Conservation (phyloP, 2,888 invertebrate species). For the Monopis laevigella region DNA sequence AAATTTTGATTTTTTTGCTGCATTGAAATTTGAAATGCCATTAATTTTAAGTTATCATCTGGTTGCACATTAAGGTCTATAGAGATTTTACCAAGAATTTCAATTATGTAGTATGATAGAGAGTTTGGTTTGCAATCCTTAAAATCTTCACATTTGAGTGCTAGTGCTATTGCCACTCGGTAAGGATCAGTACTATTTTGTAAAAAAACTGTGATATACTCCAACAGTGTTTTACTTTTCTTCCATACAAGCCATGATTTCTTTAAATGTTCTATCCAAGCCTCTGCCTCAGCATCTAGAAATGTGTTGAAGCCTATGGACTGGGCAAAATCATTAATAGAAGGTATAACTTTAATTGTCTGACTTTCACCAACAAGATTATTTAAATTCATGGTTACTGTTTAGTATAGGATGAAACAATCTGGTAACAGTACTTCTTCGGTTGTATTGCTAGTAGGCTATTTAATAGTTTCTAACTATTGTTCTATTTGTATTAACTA, state of each 20-base stretch:
- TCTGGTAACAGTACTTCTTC: too few relatives aligned
- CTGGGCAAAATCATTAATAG: slow-evolving; percentile 47
- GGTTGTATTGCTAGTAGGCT: too few relatives aligned
- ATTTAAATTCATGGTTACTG: slow-evolving; percentile 35
- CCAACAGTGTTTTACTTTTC: slow-evolving; percentile 59
- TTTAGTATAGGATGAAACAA: too few relatives aligned
- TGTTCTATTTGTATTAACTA: too few relatives aligned
- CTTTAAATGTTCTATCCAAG: slow-evolving; percentile 54
- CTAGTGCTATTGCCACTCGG: slow-evolving; percentile 64
- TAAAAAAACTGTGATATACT: slow-evolving; percentile 55
- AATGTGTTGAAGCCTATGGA: slow-evolving; percentile 46
- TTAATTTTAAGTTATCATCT: slow-evolving; percentile 69
- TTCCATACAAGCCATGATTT: slow-evolving; percentile 61
- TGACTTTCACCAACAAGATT: slow-evolving; percentile 40
- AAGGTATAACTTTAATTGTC: slow-evolving; percentile 55
- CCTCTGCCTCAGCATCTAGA: slow-evolving; percentile 39
- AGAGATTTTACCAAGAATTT: slow-evolving; percentile 67
- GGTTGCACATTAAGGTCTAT: slow-evolving; percentile 36
- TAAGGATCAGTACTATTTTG: slow-evolving; percentile 66
- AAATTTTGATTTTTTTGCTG: slow-evolving; percentile 73
- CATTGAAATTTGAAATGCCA: slow-evolving; percentile 76
- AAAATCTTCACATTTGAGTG: slow-evolving; percentile 70
- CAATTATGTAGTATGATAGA: slow-evolving; percentile 70
- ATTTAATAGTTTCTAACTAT: too few relatives aligned
- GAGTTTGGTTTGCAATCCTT: slow-evolving; percentile 71